A percentile compares a stretch with the other conserved stretches of the same genome.
Conservation (phyloP, 2,888 invertebrate species). For the Rhimphoctona megacephalus region DNA sequence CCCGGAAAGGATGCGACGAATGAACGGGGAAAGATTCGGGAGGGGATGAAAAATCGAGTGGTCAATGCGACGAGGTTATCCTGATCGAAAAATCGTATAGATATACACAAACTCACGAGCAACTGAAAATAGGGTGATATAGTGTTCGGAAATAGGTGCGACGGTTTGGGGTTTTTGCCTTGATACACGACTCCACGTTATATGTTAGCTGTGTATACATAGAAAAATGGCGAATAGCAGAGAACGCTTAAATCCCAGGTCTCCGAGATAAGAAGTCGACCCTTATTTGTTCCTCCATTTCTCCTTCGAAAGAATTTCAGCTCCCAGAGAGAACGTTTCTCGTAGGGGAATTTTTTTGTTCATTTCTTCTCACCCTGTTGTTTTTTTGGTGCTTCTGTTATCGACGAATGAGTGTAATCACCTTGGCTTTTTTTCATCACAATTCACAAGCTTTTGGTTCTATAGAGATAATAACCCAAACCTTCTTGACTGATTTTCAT, state of each 20-base stretch:
- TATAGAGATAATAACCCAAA: background rate
- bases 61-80: slow-evolving; percentile 9
- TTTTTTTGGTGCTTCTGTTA: slow-evolving; percentile 20
- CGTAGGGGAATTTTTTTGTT: slow-evolving; percentile 11
- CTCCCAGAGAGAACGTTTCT: slow-evolving; percentile 14
- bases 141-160: slow-evolving; percentile 47
- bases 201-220: slow-evolving; percentile 18
- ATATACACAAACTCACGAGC: background rate
- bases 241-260: slow-evolving; percentile 56
- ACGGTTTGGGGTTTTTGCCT: slow-evolving; percentile 32
- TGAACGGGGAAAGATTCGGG: slow-evolving; percentile 5
- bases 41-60: slow-evolving; percentile 61
- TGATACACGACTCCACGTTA: background rate
- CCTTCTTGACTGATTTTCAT: background rate
- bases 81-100: slow-evolving; percentile 25
- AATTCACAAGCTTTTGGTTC: slow-evolving; percentile 2
- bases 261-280: slow-evolving; percentile 64
- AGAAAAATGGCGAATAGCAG: slow-evolving; percentile 55
- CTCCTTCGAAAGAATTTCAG: background rate
- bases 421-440: background rate
- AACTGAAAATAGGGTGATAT: slow-evolving; percentile 39
- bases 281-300: slow-evolving; percentile 67
- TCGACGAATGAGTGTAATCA: slow-evolving; percentile 3
- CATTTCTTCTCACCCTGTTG: background rate
- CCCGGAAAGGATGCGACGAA: slow-evolving; percentile 24